These are phyloP conservation scores for Malurus leucopterus DNA, from an alignment of 2,797 vertebrate genomes.

Conservation along the genomic window DNA sequence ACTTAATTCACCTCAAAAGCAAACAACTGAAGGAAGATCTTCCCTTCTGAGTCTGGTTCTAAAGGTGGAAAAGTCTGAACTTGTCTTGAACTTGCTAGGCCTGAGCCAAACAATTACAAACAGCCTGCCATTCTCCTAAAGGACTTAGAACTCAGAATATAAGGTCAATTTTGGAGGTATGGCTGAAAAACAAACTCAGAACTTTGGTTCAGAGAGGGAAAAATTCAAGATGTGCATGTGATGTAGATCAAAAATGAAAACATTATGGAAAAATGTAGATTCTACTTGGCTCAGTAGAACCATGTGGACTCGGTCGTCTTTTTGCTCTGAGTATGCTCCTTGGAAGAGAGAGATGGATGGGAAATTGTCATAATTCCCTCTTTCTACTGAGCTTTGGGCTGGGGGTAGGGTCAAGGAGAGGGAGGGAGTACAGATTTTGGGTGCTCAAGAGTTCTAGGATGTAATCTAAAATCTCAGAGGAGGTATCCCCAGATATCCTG, in stretches of 20 bases:
- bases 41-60: neutral
- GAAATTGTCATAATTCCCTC: neutral
- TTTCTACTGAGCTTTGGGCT: neutral
- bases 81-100: neutral
- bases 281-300: neutral
- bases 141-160: neutral
- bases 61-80: neutral
- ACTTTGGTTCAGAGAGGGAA: neutral
- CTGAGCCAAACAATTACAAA: neutral
- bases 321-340: neutral
- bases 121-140: neutral
- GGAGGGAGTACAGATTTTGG: neutral
- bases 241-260: neutral
- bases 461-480: neutral
- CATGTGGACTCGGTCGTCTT: neutral
- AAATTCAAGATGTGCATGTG: neutral
- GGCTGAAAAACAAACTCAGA: neutral
- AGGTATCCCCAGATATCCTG: neutral
- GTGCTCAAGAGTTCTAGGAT: neutral
- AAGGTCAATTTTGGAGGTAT: neutral
- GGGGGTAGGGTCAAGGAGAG: neutral
- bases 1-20: neutral
- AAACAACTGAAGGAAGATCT: neutral
- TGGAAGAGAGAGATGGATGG: neutral
- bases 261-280: neutral